Conservation (phyloP, 2,113 vertebrate species). For the Syrmaticus mikado region DNA sequence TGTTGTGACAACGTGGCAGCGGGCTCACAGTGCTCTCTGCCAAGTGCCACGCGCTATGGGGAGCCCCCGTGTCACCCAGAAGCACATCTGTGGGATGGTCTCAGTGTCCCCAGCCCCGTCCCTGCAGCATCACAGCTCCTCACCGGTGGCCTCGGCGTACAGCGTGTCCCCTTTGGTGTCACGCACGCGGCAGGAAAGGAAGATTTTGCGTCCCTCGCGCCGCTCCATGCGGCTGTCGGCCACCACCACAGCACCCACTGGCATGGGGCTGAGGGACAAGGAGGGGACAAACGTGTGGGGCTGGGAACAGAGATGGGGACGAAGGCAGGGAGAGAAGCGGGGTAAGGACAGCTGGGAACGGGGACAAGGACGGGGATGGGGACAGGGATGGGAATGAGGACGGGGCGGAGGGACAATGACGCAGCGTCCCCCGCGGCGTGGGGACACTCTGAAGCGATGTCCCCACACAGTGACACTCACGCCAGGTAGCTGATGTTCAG, state of each 20-base stretch:
- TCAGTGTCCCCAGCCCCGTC: conserved; percentile 26
- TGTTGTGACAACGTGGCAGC: too few species aligned
- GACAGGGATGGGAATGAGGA: too few species aligned
- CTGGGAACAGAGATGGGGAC: too few species aligned
- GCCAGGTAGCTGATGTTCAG: conserved; percentile 84
- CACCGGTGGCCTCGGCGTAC: conserved; percentile 62
- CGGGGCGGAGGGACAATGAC: not conserved
- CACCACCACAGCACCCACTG: conserved; percentile 47
- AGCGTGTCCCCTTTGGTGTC: conserved; percentile 37
- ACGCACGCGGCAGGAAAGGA: conserved; percentile 31
- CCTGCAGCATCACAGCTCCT: conserved; percentile 1
- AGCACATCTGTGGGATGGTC: not conserved
- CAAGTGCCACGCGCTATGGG: too few species aligned
- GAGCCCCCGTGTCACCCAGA: not conserved
- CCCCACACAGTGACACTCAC: conserved; percentile 32
- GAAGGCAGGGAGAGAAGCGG: too few species aligned
- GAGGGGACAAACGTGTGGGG: too few species aligned
- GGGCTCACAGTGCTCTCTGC: too few species aligned
- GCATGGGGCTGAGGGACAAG: conserved; percentile 53
- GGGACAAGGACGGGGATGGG: too few species aligned
- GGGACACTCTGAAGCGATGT: too few species aligned
- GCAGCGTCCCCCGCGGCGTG: too few species aligned
- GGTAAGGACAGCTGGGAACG: too few species aligned
- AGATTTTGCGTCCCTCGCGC: conserved; percentile 59
- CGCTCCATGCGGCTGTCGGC: conserved; percentile 53